Evolutionary conservation across 2,797 vertebrate species (phyloP), one percentile per base, ranked within the genome.

Genomic region (Valencia hispanica): DNA sequence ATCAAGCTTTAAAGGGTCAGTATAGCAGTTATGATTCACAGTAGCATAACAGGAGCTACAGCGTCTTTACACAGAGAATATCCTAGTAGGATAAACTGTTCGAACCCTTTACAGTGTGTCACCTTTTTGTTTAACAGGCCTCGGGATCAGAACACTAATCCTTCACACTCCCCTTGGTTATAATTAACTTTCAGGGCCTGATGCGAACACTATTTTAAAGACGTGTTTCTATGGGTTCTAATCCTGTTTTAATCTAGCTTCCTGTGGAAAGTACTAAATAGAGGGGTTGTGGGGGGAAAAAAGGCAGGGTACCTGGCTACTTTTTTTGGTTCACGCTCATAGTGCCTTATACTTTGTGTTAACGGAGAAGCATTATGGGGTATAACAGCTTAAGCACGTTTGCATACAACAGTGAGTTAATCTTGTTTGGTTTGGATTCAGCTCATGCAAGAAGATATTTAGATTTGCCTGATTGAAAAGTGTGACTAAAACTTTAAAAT

Each of bases 81-180:
- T 83, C 81, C 72, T 80, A 72, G 77, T 78, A 83, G 86, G 86
- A 87, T 90, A 85, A 88, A 89, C 72, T 85, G 85, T 88, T 85
- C 84, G 87, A 77, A 85, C 82, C 20, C 39, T 79, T 72, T 83
- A 90, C 74, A 83, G 70, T 83, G 78, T 66, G 47, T 85, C 84
- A 86, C 81, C 84, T 72, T 91, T 91, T 87, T 90, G 87, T 91
- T 88, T 70, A 85, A 95, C 94, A 96, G 92, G 79, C 81, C 78
- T 14, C 27, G 6, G 92, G 94, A 95, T 96, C 95, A 95, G 94
- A 95, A 95, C 95, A 94, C 94, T 96, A 95, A 96, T 95, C 94
- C 95, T 88, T 63, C 93, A 94, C 93, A 70, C 79, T 77, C 76
- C 36, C 63, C 75, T 85, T 59, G 69, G 85, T 91, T 92, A 89